Conservation (phyloP, 2,113 vertebrate species). For the Sorex fumeus region DNA sequence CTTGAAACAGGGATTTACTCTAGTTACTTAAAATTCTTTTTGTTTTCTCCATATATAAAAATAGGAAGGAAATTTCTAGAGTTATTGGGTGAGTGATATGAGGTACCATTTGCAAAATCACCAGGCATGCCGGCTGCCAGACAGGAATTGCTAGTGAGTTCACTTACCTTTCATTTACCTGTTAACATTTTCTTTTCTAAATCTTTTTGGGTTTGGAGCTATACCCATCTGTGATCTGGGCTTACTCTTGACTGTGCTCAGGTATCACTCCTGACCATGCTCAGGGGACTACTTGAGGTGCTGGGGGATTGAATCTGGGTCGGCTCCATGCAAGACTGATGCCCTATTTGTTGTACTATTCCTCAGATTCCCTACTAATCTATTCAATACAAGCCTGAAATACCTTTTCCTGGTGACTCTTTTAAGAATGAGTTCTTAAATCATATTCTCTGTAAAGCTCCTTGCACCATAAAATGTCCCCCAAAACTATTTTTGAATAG, state of each 20-base stretch:
- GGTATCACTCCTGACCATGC: no score
- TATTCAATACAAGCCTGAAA: constrained; percentile 29
- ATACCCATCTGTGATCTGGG: no score
- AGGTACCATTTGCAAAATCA: neutral
- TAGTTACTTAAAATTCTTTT: neutral
- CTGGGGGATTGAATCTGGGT: no score
- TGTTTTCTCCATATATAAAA: constrained; percentile 14
- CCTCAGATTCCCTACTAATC: no score
- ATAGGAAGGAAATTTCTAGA: neutral
- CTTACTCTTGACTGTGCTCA: no score
- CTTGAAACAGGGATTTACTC: neutral
- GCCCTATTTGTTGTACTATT: no score
- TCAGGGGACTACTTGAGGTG: no score
- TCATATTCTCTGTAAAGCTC: constrained; percentile 70
- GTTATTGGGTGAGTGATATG: neutral
- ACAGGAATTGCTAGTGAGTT: neutral
- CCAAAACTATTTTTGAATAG: constrained; percentile 33
- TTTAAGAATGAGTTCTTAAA: constrained; percentile 63
- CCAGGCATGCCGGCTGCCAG: neutral
- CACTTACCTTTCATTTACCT: constrained; percentile 43
- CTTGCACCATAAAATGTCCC: constrained; percentile 63
- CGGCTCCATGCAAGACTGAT: no score
- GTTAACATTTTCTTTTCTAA: neutral
- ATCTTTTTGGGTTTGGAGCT: no score
- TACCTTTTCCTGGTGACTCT: constrained; percentile 21